Evolutionary conservation across 2,888 invertebrate species (phyloP).

Genomic region (Phlogophora meticulosa): DNA sequence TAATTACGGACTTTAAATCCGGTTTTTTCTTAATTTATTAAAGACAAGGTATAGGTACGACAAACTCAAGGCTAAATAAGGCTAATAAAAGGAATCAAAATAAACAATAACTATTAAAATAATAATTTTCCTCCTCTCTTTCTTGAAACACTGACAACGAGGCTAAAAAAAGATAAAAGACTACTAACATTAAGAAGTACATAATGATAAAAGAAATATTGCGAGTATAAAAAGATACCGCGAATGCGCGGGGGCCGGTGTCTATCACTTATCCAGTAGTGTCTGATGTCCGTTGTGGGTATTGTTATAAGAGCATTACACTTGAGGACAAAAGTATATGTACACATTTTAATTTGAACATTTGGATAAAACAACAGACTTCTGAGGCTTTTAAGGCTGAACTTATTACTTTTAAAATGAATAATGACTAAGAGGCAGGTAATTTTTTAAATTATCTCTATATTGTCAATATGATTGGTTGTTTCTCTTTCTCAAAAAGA

Average conservation of each 20-base stretch:
- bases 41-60: background rate
- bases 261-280: conserved; percentile 56
- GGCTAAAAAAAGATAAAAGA: conserved; percentile 16
- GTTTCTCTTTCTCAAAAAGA: background rate
- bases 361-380: background rate
- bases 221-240: conserved; percentile 41
- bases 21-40: background rate
- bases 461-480: background rate
- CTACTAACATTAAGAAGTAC: conserved; percentile 33
- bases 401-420: too few relatives aligned
- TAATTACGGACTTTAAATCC: conserved; percentile 22
- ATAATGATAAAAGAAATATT: conserved; percentile 52
- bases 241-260: conserved; percentile 59
- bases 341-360: background rate
- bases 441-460: too few relatives aligned
- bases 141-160: conserved; percentile 45
- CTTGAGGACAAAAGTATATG: conserved; percentile 45
- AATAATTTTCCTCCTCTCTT: conserved; percentile 46
- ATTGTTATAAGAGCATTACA: conserved; percentile 69
- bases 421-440: too few relatives aligned
- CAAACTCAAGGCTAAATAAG: background rate
- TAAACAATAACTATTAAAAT: conserved; percentile 30
- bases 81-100: conserved; percentile 24
- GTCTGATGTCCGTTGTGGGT: conserved; percentile 61
- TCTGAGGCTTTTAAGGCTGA: background rate